A percentile compares a stretch with the other conserved stretches of the same genome.
phyloP scores from a whole-genome alignment of 2,888 invertebrate genomes.

The Chloromyia formosa region DNA sequence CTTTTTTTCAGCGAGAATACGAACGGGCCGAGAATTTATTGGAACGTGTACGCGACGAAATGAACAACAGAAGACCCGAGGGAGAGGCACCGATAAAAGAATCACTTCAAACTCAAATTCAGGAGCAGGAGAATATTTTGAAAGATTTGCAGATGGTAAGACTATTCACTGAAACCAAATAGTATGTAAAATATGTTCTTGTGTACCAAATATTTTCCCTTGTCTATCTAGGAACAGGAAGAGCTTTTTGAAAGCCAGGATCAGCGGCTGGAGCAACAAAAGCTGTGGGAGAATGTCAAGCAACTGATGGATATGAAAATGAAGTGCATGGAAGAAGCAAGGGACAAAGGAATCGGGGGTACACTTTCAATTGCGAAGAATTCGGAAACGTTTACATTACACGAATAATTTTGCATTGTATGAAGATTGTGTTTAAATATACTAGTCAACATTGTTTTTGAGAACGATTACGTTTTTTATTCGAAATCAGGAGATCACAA shows the following conservation, averaged over 20 bases:
- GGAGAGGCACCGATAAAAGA: slow-evolving; percentile 49
- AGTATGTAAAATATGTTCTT: too few species aligned
- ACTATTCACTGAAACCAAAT: too few species aligned
- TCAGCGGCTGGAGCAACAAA: slow-evolving; percentile 48
- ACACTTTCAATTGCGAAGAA: slow-evolving; percentile 51
- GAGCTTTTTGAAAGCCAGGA: slow-evolving; percentile 48
- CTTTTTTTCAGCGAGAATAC: slow-evolving; percentile 47
- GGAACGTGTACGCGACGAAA: slow-evolving; percentile 51
- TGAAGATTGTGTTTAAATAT: too few species aligned
- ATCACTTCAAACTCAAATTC: slow-evolving; percentile 51
- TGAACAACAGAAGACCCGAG: slow-evolving; percentile 37
- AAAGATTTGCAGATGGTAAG: slow-evolving; percentile 50
- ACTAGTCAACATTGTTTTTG: too few species aligned
- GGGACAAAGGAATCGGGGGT: slow-evolving; percentile 50
- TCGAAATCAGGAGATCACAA: too few species aligned
- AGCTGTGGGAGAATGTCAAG: slow-evolving; percentile 51
- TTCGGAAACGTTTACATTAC: slow-evolving; percentile 53
- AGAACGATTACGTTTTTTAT: too few species aligned
- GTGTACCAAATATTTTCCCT: not conserved
- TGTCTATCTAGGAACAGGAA: slow-evolving; percentile 49
- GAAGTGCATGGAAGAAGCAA: slow-evolving; percentile 50
- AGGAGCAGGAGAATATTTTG: slow-evolving; percentile 50
- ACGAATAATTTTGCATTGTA: too few species aligned
- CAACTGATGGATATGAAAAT: slow-evolving; percentile 51
- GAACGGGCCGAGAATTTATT: slow-evolving; percentile 51